Base-by-base conservation (phyloP, 1,140 invertebrate species). In the Eriosoma lanigerum region DNA sequence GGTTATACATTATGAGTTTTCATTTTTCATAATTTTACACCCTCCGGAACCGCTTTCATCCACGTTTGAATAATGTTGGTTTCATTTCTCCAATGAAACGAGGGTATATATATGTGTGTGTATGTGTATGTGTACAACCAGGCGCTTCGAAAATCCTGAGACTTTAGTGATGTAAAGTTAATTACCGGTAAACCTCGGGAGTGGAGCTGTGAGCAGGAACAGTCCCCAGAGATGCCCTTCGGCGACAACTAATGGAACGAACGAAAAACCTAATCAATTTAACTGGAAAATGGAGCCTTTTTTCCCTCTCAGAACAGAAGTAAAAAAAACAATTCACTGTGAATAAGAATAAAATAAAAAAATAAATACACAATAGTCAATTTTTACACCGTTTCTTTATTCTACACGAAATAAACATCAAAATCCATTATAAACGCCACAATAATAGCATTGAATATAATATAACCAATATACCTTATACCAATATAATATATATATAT, bases 141-240 rank as follows among this genome's bases (percentile, higher is more conserved):
- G 19, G 24, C 48, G 26, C 46, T 29, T 72, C 48, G 66, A 50
- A 72, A 72, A 72, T 72, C 68, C 68, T 15, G 68, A 52, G 68
- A 72, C 68, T 72, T 72, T 72, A 52, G 68, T n/a, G 68, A 72
- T 72, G 68, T 72, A 72, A 72, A 72, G 68, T 72, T 72, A 72
- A 72, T 72, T 72, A 72, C 68, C 68, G 68, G 68, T 72, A 52
- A 72, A 72, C 68, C 68, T 52, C 68, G 48, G 48, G 68, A 72
- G 48, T 29, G 48, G 8, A 50, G 46, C 17, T 17, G 68, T 10
- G 68, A 72, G 46, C 46, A 15, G 24, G 46, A 52, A 52, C 17
- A 50, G 68, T 72, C 68, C 46, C 68, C 46, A 46, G 68, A 52
- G 68, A 72, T 52, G 68, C 68, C 68, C 68, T 50, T 52, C 68